phyloP scores from a whole-genome alignment of 2,113 vertebrate genomes.

The Apaloderma vittatum region DNA sequence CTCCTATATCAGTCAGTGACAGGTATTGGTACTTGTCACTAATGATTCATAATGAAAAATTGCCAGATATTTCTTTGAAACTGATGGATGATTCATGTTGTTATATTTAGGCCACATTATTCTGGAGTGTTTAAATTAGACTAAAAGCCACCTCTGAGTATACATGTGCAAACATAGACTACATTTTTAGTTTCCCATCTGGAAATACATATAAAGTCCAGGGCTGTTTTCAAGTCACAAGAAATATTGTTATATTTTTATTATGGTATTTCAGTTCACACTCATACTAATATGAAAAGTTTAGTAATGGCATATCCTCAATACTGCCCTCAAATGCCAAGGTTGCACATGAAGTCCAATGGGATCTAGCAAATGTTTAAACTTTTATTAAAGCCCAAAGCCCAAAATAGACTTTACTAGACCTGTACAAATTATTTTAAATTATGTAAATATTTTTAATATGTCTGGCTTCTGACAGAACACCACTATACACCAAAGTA shows the following conservation, averaged over 20 bases:
- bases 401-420: slow-evolving; percentile 79
- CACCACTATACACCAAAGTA: slow-evolving; percentile 72
- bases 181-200: slow-evolving; percentile 60
- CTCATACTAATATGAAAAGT: slow-evolving; percentile 65
- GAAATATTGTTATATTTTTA: slow-evolving; percentile 70
- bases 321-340: slow-evolving; percentile 63
- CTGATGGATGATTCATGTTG: slow-evolving; percentile 40
- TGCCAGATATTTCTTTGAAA: slow-evolving; percentile 53
- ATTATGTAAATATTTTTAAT: slow-evolving; percentile 83
- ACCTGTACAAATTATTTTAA: slow-evolving; percentile 82
- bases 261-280: slow-evolving; percentile 68
- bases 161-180: slow-evolving; percentile 35
- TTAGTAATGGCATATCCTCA: slow-evolving; percentile 67
- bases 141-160: slow-evolving; percentile 28
- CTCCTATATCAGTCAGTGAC: background rate
- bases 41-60: slow-evolving; percentile 25
- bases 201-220: slow-evolving; percentile 44
- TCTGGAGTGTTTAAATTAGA: slow-evolving; percentile 58
- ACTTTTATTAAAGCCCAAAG: slow-evolving; percentile 71
- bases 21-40: background rate
- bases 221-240: slow-evolving; percentile 38
- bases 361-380: slow-evolving; percentile 70
- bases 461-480: slow-evolving; percentile 78
- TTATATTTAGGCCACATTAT: slow-evolving; percentile 58
- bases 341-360: slow-evolving; percentile 62